Evolutionary conservation across 2,888 invertebrate genomes (phyloP).

Genomic region (Mystacides longicornis): DNA sequence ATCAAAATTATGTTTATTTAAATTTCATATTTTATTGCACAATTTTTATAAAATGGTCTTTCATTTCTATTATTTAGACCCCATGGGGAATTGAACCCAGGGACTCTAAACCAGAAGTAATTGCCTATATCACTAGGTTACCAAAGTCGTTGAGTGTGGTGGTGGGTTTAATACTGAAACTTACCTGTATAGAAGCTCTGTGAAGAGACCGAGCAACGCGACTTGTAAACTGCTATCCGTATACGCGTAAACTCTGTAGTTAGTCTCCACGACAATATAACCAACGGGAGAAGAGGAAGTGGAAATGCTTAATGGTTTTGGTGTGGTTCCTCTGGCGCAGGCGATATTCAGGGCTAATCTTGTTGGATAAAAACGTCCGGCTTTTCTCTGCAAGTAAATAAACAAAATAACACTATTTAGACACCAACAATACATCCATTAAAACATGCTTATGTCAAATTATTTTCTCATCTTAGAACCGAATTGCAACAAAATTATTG

Average conservation of each 20-base stretch:
- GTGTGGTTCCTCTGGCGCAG: conserved; percentile 42
- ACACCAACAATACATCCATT: not conserved
- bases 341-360: conserved; percentile 82
- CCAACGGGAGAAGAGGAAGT: conserved; percentile 51
- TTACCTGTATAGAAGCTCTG: conserved; percentile 82
- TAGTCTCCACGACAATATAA: conserved; percentile 79
- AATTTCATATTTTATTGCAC: too few relatives aligned
- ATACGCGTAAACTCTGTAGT: conserved; percentile 90
- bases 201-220: conserved; percentile 86
- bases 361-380: conserved; percentile 92
- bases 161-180: too few relatives aligned
- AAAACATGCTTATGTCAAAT: not conserved
- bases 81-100: too few relatives aligned
- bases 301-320: conserved; percentile 49
- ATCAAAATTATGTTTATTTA: too few relatives aligned
- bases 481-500: too few relatives aligned
- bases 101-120: too few relatives aligned
- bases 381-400: conserved; percentile 59
- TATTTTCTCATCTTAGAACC: too few relatives aligned
- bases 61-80: too few relatives aligned
- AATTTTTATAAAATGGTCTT: too few relatives aligned
- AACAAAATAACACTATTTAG: not conserved
- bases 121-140: too few relatives aligned
- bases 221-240: conserved; percentile 89
- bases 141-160: too few relatives aligned